A percentile compares a stretch with the other conserved stretches of the same genome.
Evolutionary conservation across 1,140 invertebrate genomes (phyloP).

Genomic region (Contarinia nasturtii): DNA sequence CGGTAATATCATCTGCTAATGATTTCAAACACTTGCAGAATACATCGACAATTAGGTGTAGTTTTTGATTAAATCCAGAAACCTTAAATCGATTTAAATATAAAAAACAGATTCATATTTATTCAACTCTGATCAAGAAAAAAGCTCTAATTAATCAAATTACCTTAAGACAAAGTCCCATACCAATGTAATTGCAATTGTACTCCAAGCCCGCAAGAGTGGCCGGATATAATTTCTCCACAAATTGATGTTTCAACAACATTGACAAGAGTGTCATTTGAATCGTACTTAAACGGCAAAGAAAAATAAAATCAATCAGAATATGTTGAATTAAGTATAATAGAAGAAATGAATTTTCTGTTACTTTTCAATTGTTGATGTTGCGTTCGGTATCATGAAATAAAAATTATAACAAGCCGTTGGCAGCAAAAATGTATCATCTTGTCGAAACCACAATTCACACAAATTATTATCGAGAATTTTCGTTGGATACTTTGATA

Average conservation of each 20-base stretch:
- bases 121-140: too few species aligned
- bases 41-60: conserved; percentile 40
- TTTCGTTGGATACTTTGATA: conserved; percentile 36
- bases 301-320: too few species aligned
- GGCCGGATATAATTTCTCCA: conserved; percentile 61
- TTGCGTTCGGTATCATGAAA: conserved; percentile 44
- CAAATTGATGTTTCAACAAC: conserved; percentile 35
- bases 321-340: too few species aligned
- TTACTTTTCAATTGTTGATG: conserved; percentile 40
- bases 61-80: conserved; percentile 22
- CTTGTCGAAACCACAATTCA: conserved; percentile 73
- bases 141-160: too few species aligned
- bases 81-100: conserved; percentile 22
- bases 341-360: too few species aligned
- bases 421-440: conserved; percentile 70
- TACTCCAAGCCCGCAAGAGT: conserved; percentile 53
- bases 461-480: conserved; percentile 35
- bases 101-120: too few species aligned
- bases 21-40: conserved; percentile 39
- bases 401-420: conserved; percentile 54
- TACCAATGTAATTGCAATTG: conserved; percentile 32
- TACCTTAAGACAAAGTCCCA: conserved; percentile 51
- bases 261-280: conserved; percentile 39
- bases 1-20: conserved; percentile 27
- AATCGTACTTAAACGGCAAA: conserved; percentile 30